phyloP scores from a whole-genome alignment of 2,888 invertebrate genomes.

The Cyaniris semiargus region DNA sequence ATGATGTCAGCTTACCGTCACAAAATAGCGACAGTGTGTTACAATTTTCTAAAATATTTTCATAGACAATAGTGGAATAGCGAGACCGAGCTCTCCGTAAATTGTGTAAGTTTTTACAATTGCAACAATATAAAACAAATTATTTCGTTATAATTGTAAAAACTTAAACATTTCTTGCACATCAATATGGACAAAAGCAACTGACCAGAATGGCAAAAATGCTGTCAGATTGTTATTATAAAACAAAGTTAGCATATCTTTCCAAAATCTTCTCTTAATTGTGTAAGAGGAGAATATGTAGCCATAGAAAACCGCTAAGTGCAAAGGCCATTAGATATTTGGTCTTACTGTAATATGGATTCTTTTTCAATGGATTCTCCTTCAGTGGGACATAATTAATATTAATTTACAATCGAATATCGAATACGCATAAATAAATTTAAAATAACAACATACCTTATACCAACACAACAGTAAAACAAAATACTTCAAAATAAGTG shows the following conservation, averaged over 20 bases:
- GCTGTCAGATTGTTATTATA: no score
- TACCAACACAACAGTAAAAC: conserved; percentile 58
- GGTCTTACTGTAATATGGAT: background rate
- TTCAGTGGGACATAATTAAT: conserved; percentile 38
- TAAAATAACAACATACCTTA: conserved; percentile 58
- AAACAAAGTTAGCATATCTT: background rate
- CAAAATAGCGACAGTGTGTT: background rate
- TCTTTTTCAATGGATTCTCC: background rate
- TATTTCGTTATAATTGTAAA: background rate
- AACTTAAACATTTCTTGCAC: background rate
- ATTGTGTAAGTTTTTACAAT: background rate
- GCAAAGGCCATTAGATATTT: background rate
- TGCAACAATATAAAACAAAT: background rate
- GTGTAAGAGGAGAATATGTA: no score
- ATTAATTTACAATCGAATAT: conserved; percentile 66
- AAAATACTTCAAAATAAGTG: conserved; percentile 46
- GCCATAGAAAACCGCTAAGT: background rate
- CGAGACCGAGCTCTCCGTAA: background rate
- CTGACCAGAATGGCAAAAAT: background rate
- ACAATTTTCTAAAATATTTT: background rate
- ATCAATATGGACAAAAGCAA: background rate
- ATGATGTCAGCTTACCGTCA: background rate
- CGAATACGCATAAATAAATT: conserved; percentile 60
- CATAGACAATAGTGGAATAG: conserved; percentile 19
- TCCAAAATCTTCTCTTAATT: background rate